These are phyloP conservation scores for Antheraea mylitta DNA, from an alignment of 1,140 invertebrate species.

Conservation along the genomic window DNA sequence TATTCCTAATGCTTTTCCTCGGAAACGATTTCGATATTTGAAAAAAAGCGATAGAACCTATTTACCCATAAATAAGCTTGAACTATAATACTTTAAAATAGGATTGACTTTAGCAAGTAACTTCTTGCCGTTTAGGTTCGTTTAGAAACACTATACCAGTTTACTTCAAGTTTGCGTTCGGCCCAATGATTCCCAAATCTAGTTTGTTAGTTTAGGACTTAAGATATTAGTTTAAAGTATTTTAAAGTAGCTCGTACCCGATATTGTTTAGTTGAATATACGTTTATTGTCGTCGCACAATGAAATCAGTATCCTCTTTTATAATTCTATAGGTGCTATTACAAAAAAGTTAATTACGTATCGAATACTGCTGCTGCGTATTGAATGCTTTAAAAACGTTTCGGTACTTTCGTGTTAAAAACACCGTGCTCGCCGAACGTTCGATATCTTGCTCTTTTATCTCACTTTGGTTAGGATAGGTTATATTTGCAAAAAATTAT, in stretches of 20 bases:
- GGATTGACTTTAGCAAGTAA: conserved; percentile 5
- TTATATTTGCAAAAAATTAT: no score
- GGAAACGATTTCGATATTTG: conserved; percentile 6
- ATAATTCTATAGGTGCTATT: no score
- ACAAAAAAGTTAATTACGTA: no score
- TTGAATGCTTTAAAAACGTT: no score
- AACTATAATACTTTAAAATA: conserved; percentile 3
- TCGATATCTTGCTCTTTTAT: no score
- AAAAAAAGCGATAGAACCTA: neutral
- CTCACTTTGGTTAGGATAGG: no score
- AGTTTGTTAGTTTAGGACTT: conserved; percentile 51
- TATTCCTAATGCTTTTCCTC: conserved; percentile 23
- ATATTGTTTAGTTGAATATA: conserved; percentile 16
- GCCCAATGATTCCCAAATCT: conserved; percentile 37
- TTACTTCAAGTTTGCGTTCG: conserved; percentile 34
- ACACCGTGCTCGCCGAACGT: no score
- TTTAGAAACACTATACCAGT: conserved; percentile 15
- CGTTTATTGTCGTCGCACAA: conserved; percentile 8
- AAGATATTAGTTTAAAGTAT: conserved; percentile 30
- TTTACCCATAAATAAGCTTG: neutral
- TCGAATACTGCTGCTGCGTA: no score
- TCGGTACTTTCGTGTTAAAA: no score
- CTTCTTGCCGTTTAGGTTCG: conserved; percentile 1
- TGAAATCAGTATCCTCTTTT: conserved; percentile 15
- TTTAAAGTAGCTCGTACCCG: conserved; percentile 18